Evolutionary conservation across 1,140 invertebrate genomes (phyloP).

Genomic region (Drosophila repleta): DNA sequence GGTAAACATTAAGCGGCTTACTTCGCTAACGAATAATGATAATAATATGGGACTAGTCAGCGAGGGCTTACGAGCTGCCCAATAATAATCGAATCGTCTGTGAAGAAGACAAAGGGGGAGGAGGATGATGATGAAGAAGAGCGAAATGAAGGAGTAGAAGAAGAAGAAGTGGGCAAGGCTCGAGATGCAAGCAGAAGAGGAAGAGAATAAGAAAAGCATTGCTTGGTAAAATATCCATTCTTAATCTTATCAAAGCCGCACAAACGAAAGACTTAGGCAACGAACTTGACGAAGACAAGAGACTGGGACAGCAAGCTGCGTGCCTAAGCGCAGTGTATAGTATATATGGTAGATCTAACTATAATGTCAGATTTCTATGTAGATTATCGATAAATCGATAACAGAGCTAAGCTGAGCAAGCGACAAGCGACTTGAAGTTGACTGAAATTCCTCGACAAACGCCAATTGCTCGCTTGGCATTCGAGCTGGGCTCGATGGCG

Average conservation of each 20-base stretch:
- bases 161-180: not conserved
- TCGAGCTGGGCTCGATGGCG: not conserved
- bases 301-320: no score
- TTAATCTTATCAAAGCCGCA: no score
- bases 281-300: constrained; percentile 17
- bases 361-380: no score
- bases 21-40: constrained; percentile 19
- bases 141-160: not conserved
- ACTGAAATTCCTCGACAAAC: not conserved
- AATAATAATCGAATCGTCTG: constrained; percentile 63
- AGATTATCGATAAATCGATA: no score
- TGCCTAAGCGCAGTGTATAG: no score
- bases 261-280: constrained; percentile 46
- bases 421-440: no score
- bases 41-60: constrained; percentile 65
- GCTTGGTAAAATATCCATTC: no score
- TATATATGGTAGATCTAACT: no score
- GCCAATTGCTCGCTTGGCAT: not conserved
- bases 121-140: not conserved
- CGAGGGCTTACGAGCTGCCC: constrained; percentile 19
- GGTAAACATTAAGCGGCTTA: constrained; percentile 65
- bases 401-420: no score
- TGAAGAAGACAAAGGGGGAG: not conserved
- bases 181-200: not conserved
- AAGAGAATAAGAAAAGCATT: no score